Evolutionary conservation across 1,140 invertebrate genomes (phyloP).

Genomic region (Globodera rostochiensis): DNA sequence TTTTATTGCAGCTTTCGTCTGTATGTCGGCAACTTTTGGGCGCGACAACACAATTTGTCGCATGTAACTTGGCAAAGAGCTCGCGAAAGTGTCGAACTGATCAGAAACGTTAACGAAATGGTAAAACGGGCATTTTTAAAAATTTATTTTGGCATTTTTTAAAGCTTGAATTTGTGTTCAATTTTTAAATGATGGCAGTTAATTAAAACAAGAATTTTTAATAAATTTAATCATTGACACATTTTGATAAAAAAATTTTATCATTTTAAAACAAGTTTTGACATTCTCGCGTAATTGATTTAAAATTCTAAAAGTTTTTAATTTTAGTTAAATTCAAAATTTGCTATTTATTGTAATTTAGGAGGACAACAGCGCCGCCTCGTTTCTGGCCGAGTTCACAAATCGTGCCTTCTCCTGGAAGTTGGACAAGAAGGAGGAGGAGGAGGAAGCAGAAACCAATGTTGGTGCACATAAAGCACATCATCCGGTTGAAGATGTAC

Average conservation of each 20-base stretch:
- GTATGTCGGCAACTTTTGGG: not conserved
- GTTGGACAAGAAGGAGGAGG: not conserved
- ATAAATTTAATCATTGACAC: no score
- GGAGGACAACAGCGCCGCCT: no score
- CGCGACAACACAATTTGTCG: not conserved
- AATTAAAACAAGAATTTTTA: no score
- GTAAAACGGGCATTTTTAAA: not conserved
- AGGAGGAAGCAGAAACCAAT: not conserved
- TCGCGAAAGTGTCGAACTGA: not conserved
- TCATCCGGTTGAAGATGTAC: no score
- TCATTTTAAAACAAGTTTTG: no score
- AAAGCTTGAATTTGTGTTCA: no score
- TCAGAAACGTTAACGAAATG: not conserved
- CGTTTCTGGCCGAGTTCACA: not conserved
- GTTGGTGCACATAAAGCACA: not conserved
- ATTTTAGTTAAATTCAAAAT: not conserved
- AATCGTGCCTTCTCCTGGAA: not conserved
- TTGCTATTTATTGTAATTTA: not conserved
- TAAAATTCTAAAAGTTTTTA: not conserved
- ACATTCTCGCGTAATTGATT: not conserved
- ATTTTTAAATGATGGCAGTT: no score
- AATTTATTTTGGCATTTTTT: not conserved
- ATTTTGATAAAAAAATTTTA: no score
- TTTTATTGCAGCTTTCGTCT: not conserved
- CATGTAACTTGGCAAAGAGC: not conserved